Evolutionary conservation across 2,797 vertebrate genomes (phyloP).

Genomic region (Chaenodraco wilsoni): DNA sequence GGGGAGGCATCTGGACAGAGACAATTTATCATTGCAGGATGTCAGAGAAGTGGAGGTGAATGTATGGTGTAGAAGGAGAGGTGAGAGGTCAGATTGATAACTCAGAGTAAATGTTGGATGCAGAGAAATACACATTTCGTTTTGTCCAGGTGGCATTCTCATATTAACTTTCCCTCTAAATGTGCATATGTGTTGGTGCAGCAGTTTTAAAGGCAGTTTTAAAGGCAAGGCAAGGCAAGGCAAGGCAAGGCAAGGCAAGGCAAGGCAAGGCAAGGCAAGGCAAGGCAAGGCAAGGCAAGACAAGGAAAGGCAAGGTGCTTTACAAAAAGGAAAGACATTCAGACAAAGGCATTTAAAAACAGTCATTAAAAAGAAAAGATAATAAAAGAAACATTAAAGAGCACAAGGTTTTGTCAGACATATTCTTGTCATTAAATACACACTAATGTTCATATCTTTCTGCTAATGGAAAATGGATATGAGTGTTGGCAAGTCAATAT

Average conservation of each 20-base stretch:
- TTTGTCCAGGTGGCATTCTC: background rate
- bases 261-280: too few species aligned
- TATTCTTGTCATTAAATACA: constrained; percentile 43
- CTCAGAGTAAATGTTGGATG: constrained; percentile 8
- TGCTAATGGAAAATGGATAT: constrained; percentile 51
- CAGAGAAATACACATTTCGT: constrained; percentile 16
- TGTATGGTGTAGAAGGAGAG: constrained; percentile 28
- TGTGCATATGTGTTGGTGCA: constrained; percentile 15
- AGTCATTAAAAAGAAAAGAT: too few species aligned
- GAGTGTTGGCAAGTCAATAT: constrained; percentile 7
- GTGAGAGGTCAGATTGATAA: constrained; percentile 34
- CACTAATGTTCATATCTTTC: constrained; percentile 44
- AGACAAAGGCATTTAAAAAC: too few species aligned
- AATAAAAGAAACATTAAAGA: background rate
- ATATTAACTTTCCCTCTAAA: constrained; percentile 4
- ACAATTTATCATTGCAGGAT: constrained; percentile 27
- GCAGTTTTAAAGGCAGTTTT: constrained; percentile 23
- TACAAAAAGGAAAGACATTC: too few species aligned
- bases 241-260: too few species aligned
- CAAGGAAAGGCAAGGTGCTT: too few species aligned
- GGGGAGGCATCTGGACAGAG: constrained; percentile 25
- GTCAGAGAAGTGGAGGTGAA: constrained; percentile 14
- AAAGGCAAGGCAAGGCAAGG: too few species aligned
- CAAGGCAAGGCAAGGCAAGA: too few species aligned
- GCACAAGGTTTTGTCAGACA: constrained; percentile 56